These are phyloP conservation scores for Australoheros facetus DNA, from an alignment of 2,797 vertebrate species.

Conservation along the genomic window DNA sequence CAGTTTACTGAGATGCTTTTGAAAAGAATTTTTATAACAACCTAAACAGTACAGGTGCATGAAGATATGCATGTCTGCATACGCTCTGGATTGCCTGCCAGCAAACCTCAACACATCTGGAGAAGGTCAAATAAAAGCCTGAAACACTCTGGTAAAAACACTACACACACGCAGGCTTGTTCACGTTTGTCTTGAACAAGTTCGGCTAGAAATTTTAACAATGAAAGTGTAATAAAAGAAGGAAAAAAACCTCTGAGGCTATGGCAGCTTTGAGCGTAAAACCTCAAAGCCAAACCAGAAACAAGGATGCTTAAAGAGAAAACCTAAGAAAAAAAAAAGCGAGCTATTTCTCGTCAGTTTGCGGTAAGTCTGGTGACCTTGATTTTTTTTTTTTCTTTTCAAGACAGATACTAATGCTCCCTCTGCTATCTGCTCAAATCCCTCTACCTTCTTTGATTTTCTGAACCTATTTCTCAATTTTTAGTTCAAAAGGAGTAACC, in stretches of 20 bases:
- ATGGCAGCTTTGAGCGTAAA: not conserved
- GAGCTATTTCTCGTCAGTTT: not conserved
- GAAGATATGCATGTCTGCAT: not conserved
- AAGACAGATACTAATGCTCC: not conserved
- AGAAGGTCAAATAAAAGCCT: not conserved
- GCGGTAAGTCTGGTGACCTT: not conserved
- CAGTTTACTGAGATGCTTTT: not conserved
- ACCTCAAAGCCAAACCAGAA: constrained; percentile 1
- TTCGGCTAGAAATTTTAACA: not conserved
- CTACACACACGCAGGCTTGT: not conserved
- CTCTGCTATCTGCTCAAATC: not conserved
- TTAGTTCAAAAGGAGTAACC: not conserved
- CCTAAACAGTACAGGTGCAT: not conserved
- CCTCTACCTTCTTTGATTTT: not conserved
- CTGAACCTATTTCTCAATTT: not conserved
- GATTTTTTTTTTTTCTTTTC: constrained; percentile 4
- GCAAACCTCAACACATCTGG: not conserved
- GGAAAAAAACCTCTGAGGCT: not conserved
- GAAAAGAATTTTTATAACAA: not conserved
- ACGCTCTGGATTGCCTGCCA: not conserved
- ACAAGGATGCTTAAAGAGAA: not conserved
- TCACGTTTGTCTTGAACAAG: not conserved
- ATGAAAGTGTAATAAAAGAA: not conserved
- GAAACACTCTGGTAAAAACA: not conserved
- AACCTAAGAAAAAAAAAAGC: not conserved